phyloP scores from a whole-genome alignment of 2,113 vertebrate species.

The Telmatochromis sp. region DNA sequence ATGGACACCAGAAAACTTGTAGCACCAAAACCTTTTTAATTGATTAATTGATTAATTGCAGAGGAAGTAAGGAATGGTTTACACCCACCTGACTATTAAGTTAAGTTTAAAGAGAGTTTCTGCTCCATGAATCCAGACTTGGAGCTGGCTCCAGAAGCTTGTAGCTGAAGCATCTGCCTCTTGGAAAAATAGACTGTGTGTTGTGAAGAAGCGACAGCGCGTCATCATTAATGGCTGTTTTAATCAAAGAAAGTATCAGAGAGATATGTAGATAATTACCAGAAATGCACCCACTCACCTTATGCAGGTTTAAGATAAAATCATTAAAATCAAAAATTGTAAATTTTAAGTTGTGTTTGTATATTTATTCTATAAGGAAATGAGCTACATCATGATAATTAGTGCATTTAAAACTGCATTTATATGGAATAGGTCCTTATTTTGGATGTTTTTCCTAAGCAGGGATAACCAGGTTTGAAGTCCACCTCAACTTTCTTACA shows the following conservation, averaged over 20 bases:
- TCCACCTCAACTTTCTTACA: not conserved
- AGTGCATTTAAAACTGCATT: not conserved
- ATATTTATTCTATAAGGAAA: not conserved
- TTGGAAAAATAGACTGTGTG: not conserved
- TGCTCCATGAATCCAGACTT: not conserved
- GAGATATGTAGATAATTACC: not conserved
- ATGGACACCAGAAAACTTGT: not conserved
- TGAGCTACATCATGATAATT: not conserved
- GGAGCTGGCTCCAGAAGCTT: accelerated
- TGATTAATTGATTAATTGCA: not conserved
- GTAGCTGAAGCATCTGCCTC: not conserved
- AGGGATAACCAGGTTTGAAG: not conserved
- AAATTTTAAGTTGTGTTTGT: not conserved
- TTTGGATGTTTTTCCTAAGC: not conserved
- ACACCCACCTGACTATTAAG: not conserved
- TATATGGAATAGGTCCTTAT: not conserved
- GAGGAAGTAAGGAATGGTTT: not conserved
- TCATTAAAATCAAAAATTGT: not conserved
- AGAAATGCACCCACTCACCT: not conserved
- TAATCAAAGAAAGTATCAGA: not conserved
- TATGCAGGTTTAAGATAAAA: not conserved
- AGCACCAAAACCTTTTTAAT: not conserved
- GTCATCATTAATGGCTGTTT: not conserved
- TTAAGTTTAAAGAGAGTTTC: not conserved
- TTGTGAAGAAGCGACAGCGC: not conserved